Base-by-base conservation (phyloP, 2,888 invertebrate species). In the Andrena bicolor region DNA sequence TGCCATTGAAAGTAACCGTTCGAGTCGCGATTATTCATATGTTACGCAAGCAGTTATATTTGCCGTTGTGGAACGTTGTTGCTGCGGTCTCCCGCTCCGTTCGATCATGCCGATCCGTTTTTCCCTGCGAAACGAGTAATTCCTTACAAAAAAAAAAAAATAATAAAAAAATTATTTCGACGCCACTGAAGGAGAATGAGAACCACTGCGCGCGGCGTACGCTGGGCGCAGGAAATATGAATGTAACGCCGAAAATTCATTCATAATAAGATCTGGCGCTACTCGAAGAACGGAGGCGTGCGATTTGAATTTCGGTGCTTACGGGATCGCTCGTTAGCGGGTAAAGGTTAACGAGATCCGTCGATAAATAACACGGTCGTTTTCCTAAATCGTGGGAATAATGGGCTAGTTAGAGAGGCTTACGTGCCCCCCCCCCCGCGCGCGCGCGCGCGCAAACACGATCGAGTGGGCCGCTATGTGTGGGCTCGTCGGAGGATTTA, bases 201-300 rank as follows among this genome's bases (percentile, higher is more conserved):
- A 84, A 80, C 82, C 88, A n/a, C 89, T 88, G 85, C n/a, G 63
- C 32, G 66, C 73, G 76, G 83, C 76, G 84, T 79, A 85, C 77
- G 87, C 80, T 84, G 78, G 26, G 68, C 85, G 78, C 82, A 85
- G 88, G 88, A 90, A 90, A 90, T 89, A 91, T 90, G 89, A 90
- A 91, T 90, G 90, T 88, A 88, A 81, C 89, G 80, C 85, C 87
- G 87, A 91, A 90, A 90, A 91, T 90, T 90, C 91, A 92, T 91
- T 91, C 91, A 91, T 91, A 89, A 90, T 77, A 66, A 65, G 58
- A 69, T 63, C 61, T 23, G 23, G 71, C 23, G 23, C 20, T 26
- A 32, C 26, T 23, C 35, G n/a, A 51, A 32, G 28, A 63, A 63
- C 79, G 66, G 28, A 61, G 81, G 58, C 81, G 82, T 68, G 26